A percentile compares a stretch with the other conserved stretches of the same genome.
phyloP scores from a whole-genome alignment of 2,888 invertebrate genomes.

The Mesodorylaimus sp. region DNA sequence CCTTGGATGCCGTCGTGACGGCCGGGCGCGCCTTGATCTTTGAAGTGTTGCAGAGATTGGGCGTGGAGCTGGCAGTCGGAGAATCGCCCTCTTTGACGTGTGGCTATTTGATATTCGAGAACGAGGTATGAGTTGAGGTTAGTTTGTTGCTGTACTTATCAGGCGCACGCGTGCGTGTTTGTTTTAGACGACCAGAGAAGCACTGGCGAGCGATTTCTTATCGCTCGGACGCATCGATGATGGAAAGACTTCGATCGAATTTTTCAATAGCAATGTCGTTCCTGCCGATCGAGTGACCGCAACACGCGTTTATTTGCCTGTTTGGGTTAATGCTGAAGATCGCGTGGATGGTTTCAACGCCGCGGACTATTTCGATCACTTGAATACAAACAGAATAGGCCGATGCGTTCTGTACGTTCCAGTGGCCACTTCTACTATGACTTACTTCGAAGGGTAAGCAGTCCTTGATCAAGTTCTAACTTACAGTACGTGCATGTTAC shows the following conservation, averaged over 20 bases:
- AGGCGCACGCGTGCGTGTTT: not conserved
- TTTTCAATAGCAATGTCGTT: no score
- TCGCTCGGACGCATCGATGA: no score
- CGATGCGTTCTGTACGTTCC: slow-evolving; percentile 19
- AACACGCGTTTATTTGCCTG: no score
- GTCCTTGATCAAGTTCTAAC: not conserved
- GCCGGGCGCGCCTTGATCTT: slow-evolving; percentile 11
- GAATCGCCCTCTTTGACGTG: not conserved
- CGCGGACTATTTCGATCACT: slow-evolving; percentile 16
- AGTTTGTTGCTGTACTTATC: no score
- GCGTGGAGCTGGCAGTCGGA: slow-evolving; percentile 4
- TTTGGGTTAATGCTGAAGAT: not conserved
- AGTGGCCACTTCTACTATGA: slow-evolving; percentile 24
- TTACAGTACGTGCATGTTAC: no score
- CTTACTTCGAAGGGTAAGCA: slow-evolving; percentile 10
- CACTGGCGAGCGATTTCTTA: no score
- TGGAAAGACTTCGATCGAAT: no score
- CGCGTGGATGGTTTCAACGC: slow-evolving; percentile 16
- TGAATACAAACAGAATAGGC: slow-evolving; percentile 14
- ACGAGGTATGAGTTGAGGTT: not conserved
- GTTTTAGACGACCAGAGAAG: no score
- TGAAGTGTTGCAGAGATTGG: slow-evolving; percentile 15
- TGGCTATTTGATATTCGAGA: slow-evolving; percentile 8
- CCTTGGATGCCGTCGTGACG: slow-evolving; percentile 16
- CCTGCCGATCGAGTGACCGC: no score